Evolutionary conservation across 2,888 invertebrate species (phyloP).

Genomic region (Ligdia adustata): DNA sequence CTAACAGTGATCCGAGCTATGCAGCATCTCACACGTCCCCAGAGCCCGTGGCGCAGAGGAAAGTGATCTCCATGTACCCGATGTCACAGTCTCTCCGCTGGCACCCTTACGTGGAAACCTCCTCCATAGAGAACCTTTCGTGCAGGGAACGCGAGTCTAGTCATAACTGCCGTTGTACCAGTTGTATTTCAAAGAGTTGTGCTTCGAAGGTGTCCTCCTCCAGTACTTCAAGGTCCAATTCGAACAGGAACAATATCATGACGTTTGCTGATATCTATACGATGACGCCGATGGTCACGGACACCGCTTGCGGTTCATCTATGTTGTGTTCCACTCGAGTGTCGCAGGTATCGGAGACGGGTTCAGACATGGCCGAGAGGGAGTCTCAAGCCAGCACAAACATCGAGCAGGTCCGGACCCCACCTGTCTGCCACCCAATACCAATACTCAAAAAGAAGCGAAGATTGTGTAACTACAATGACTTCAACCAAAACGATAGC

Average conservation of each 20-base stretch:
- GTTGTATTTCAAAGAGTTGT: constrained; percentile 42
- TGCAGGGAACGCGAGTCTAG: constrained; percentile 8
- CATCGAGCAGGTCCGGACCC: constrained; percentile 14
- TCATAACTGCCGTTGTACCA: constrained; percentile 46
- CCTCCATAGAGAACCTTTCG: constrained; percentile 31
- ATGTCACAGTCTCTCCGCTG: constrained; percentile 44
- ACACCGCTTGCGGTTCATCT: constrained; percentile 47
- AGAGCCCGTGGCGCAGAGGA: not conserved
- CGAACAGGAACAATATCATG: constrained; percentile 55
- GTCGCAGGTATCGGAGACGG: constrained; percentile 34
- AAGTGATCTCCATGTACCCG: constrained; percentile 42
- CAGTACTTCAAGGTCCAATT: constrained; percentile 23
- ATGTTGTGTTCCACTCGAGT: constrained; percentile 31
- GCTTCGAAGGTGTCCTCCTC: constrained; percentile 30
- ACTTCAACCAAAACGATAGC: not conserved
- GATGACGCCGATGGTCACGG: constrained; percentile 59
- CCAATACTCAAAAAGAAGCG: constrained; percentile 22
- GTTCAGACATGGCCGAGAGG: constrained; percentile 36
- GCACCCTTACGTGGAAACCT: constrained; percentile 43
- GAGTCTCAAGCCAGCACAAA: constrained; percentile 28
- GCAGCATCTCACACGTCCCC: constrained; percentile 41
- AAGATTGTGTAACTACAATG: not conserved
- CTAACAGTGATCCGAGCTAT: constrained; percentile 37
- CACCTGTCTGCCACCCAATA: constrained; percentile 13
- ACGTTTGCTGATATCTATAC: constrained; percentile 56